Percentiles rank a stretch among this genome's conserved stretches.
Conservation (phyloP, 2,888 invertebrate genomes). For the Drymonia ruficornis region DNA sequence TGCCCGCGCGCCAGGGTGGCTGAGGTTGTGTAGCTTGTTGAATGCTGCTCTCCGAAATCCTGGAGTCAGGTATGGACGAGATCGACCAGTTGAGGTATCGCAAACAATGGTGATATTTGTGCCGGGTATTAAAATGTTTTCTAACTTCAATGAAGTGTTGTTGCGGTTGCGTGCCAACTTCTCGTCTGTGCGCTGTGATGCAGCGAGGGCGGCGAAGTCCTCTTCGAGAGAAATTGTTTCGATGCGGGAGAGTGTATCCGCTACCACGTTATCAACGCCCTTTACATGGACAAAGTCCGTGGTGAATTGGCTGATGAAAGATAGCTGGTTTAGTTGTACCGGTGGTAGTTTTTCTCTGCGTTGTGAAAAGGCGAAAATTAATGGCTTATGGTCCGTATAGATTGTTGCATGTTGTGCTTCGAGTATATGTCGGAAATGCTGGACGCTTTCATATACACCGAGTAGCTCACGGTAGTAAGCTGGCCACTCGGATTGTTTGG, state of each 20-base stretch:
- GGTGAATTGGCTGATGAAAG: slow-evolving; percentile 35
- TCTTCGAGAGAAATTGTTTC: slow-evolving; percentile 20
- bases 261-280: slow-evolving; percentile 35
- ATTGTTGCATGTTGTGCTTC: slow-evolving; percentile 17
- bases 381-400: slow-evolving; percentile 30
- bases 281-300: slow-evolving; percentile 30
- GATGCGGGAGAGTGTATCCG: slow-evolving; percentile 35
- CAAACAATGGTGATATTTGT: neutral
- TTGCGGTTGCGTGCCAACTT: too few species aligned
- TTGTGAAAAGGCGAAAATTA: slow-evolving; percentile 25
- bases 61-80: neutral
- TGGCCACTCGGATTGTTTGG: too few species aligned
- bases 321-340: slow-evolving; percentile 14
- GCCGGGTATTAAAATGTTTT: too few species aligned
- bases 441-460: too few species aligned
- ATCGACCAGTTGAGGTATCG: neutral
- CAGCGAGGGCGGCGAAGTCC: neutral
- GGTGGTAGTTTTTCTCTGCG: slow-evolving; percentile 26
- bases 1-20: neutral
- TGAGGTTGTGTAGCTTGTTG: neutral
- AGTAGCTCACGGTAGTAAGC: too few species aligned
- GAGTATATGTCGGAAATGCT: slow-evolving; percentile 19
- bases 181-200: neutral
- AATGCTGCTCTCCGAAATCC: neutral
- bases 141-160: neutral